Evolutionary conservation across 1,140 invertebrate species (phyloP), one percentile per base, ranked within the genome.

Genomic region (Solenopsis invicta): DNA sequence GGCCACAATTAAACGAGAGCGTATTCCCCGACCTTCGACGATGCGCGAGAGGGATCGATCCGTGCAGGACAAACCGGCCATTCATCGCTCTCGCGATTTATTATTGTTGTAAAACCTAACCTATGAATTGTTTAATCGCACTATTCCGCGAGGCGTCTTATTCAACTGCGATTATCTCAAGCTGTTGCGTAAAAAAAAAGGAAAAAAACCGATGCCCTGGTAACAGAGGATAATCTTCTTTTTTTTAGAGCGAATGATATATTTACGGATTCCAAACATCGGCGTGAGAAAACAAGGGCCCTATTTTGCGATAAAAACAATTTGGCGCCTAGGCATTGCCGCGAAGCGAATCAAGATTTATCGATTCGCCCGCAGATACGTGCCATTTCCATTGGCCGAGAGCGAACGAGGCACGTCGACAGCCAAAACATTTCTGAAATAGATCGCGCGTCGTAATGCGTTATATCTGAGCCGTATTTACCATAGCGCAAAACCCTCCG

Each of bases 381-480:
- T 87, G 80, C 54, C 67, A 74, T 75, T 82, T 75, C 81, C 24
- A 87, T 67, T 74, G 81, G 80, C 50, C 13, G 18, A 75, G 37
- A 85, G 34, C 50, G 64, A 54, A 72, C 21, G 81, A 29, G 34
- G 56, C 50, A 62, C 41, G 77, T 74, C 77, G 84, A 88, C 80
- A 72, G 85, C 77, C 87, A 87, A 88, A 88, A 87, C 87, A 87
- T 54, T 86, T 81, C 86, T 45, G 81, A 88, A 88, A 88, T 88
- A 88, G 85, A 88, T 85, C 56, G 69, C 41, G 29, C 69, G 69
- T 48, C 52, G 69, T 61, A 82, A 74, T 41, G 41, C 56, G 24
- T 84, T 84, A 74, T 84, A 74, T 74, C 67, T 74, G 37, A 54
- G 69, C 56, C 80, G 74, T 82, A 82, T 74, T 74, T 82, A 82